These are phyloP conservation scores for Pristis pectinata DNA, from an alignment of 2,797 vertebrate species.

Conservation along the genomic window DNA sequence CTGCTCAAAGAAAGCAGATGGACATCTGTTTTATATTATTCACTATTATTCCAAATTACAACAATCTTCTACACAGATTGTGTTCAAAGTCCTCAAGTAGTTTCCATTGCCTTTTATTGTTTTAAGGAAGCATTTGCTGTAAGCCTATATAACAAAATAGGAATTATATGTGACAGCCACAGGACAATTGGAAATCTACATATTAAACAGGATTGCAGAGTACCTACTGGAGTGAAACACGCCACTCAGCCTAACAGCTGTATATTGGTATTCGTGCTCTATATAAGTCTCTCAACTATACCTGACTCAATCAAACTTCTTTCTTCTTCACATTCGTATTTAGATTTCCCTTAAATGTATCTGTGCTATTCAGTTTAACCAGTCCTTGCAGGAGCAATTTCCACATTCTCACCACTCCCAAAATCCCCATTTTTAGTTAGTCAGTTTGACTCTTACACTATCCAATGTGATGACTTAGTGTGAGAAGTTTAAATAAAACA, in stretches of 20 bases:
- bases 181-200: not conserved
- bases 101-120: slow-evolving; percentile 11
- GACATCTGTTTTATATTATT: slow-evolving; percentile 28
- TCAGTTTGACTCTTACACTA: not conserved
- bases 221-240: not conserved
- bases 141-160: slow-evolving; percentile 19
- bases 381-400: not conserved
- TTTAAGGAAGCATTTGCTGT: slow-evolving; percentile 32
- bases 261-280: not conserved
- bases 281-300: not conserved
- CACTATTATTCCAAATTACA: slow-evolving; percentile 14
- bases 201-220: not conserved
- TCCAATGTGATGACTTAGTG: not conserved
- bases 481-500: not conserved
- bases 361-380: not conserved
- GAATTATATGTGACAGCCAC: slow-evolving; percentile 12
- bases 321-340: not conserved
- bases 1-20: not conserved
- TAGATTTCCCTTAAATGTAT: not conserved
- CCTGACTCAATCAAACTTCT: not conserved
- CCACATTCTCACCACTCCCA: not conserved
- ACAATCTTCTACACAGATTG: slow-evolving; percentile 14
- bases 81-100: not conserved
- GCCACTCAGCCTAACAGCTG: not conserved
- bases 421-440: not conserved